These are phyloP conservation scores for Trachelus tabidus DNA, from an alignment of 2,888 invertebrate species.

Conservation along the genomic window DNA sequence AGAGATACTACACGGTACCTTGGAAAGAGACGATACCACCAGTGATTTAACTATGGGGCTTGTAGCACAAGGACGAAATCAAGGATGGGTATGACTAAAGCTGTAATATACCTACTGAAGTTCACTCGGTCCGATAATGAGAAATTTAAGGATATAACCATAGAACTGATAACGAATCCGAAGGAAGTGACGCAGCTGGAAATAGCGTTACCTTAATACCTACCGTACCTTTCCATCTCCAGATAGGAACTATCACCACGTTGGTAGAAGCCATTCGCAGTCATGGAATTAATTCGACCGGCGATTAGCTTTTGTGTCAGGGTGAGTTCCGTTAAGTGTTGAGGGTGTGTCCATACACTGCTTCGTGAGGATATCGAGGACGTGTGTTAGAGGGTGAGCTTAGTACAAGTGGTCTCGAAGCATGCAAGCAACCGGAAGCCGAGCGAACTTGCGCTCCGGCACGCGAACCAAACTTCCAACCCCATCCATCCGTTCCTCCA, in stretches of 20 bases:
- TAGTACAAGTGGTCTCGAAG: slow-evolving; percentile 55
- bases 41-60: too few relatives aligned
- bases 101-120: too few relatives aligned
- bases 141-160: too few relatives aligned
- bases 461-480: slow-evolving; percentile 29
- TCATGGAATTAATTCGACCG: slow-evolving; percentile 57
- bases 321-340: slow-evolving; percentile 28
- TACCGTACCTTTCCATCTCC: slow-evolving; percentile 24
- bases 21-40: too few relatives aligned
- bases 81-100: too few relatives aligned
- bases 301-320: slow-evolving; percentile 51
- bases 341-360: slow-evolving; percentile 19
- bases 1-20: too few relatives aligned
- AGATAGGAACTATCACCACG: slow-evolving; percentile 19
- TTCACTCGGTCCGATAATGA: too few relatives aligned
- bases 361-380: slow-evolving; percentile 17
- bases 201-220: too few relatives aligned
- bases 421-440: slow-evolving; percentile 59
- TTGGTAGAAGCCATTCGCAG: slow-evolving; percentile 51
- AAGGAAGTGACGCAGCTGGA: too few relatives aligned
- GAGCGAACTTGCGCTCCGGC: slow-evolving; percentile 47
- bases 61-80: too few relatives aligned
- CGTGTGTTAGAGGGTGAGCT: slow-evolving; percentile 24
- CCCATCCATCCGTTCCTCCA: slow-evolving; percentile 26
- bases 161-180: too few relatives aligned